Base-by-base conservation (phyloP, 2,797 vertebrate species). In the Takifugu ocellatus region DNA sequence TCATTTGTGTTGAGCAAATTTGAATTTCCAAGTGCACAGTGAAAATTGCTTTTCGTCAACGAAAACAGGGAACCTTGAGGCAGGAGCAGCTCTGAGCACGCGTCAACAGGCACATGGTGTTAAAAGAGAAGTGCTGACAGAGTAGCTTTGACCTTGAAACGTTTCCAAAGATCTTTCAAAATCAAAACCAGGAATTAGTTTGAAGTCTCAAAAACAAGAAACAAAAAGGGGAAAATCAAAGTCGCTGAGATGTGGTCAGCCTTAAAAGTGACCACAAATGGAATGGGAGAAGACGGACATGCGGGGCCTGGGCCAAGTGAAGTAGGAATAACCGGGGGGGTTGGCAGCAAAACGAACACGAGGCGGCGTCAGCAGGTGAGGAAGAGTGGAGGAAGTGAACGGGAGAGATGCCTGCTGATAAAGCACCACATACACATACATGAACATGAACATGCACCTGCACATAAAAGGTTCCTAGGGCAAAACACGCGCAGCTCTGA, bases 301-400 rank as follows among this genome's bases (percentile, higher is more conserved):
- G 77, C 79, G 75, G 75, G 82, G 72, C 79, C 61, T 79, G 74
- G 56, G 21, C 21, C 21, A 21, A 21, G 21, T 21, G 21, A 21
- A 21, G 21, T 21, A 21, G 21, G 21, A 21, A 21, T 21, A 21
- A 21, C 21, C 21, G 21, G 53, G 72, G 77, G 72, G 57, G 24
- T 59, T 77, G 62, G 75, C 66, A 54, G 72, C 72, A 74, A 77
- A 71, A 75, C 6, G 10, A 72, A 71, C 79, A 75, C 83, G 75
- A 76, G 63, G 62, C 21, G 21, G 21, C 21, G 21, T 21, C 21
- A 21, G 21, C 21, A 21, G 21, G 21, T 21, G 21, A 75, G 60
- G 31, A 57, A 12, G 44, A 68, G 33, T 12, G 49, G 54, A 50
- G 54, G 69, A 63, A 55, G 46, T 16, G 51, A 54, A 57, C 7